Evolutionary conservation across 2,113 vertebrate genomes (phyloP).

Genomic region (Thymallus thymallus): DNA sequence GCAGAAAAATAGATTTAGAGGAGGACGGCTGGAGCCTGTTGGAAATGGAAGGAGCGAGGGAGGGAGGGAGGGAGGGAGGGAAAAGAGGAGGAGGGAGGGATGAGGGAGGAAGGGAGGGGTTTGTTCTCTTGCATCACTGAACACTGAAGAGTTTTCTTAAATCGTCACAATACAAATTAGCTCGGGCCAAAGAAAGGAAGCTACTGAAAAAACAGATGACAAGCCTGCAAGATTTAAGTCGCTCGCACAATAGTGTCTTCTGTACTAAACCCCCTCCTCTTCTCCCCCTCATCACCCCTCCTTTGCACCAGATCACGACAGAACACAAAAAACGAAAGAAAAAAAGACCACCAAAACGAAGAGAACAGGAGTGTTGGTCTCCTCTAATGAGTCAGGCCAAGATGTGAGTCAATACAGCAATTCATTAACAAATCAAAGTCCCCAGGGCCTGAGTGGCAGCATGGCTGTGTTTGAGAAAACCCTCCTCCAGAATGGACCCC

Average conservation of each 20-base stretch:
- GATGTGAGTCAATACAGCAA: slow-evolving; percentile 99
- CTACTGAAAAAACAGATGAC: slow-evolving; percentile 76
- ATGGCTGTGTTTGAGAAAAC: slow-evolving; percentile 85
- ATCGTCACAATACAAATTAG: slow-evolving; percentile 92
- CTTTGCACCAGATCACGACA: slow-evolving; percentile 49
- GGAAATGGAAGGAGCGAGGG: slow-evolving; percentile 41
- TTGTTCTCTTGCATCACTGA: slow-evolving; percentile 77
- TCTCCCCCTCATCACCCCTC: slow-evolving; percentile 51
- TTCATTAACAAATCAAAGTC: slow-evolving; percentile 99
- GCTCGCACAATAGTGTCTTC: slow-evolving; percentile 83
- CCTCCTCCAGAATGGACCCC: slow-evolving; percentile 87
- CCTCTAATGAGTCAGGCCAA: slow-evolving; percentile 95
- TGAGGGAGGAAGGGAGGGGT: slow-evolving; percentile 61
- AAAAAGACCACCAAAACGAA: slow-evolving; percentile 62
- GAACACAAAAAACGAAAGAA: slow-evolving; percentile 54
- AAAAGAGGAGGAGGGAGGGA: too few species aligned
- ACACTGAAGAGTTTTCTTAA: slow-evolving; percentile 83
- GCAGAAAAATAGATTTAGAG: slow-evolving; percentile 83
- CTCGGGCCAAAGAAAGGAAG: slow-evolving; percentile 73
- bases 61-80: slow-evolving; percentile 35
- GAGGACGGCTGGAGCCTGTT: slow-evolving; percentile 63
- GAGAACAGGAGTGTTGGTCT: slow-evolving; percentile 81
- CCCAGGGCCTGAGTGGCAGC: slow-evolving; percentile 81
- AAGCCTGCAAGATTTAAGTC: slow-evolving; percentile 83
- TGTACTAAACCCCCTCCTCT: slow-evolving; percentile 65